phyloP scores from a whole-genome alignment of 2,113 vertebrate genomes.

The Saiga tatarica region DNA sequence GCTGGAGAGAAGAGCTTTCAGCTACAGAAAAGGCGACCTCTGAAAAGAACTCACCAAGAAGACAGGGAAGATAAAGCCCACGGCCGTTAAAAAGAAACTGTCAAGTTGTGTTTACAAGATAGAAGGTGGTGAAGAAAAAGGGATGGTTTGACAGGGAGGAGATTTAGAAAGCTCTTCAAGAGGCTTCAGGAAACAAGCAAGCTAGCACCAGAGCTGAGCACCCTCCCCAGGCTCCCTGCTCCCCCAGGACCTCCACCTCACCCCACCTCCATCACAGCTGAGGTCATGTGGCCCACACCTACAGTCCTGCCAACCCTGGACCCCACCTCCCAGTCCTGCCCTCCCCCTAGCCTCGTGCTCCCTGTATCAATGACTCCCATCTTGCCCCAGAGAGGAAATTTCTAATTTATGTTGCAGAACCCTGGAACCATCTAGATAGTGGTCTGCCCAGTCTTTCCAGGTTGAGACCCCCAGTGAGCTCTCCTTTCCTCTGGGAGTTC shows the following conservation, averaged over 20 bases:
- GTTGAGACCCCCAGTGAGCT: background rate
- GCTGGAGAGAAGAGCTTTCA: background rate
- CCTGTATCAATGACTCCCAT: background rate
- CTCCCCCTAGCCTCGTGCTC: background rate
- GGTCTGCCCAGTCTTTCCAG: background rate
- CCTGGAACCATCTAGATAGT: background rate
- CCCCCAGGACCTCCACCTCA: no score
- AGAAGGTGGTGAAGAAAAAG: background rate
- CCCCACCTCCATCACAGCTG: background rate
- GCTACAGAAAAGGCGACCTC: background rate
- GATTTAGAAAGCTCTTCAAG: background rate
- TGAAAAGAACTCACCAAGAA: background rate
- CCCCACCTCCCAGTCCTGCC: background rate
- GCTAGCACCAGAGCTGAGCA: background rate
- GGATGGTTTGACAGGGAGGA: background rate
- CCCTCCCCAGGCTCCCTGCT: background rate
- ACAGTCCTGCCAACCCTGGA: background rate
- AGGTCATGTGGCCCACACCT: background rate
- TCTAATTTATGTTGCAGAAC: background rate
- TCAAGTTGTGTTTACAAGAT: background rate
- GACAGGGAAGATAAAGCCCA: background rate
- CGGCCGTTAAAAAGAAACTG: background rate
- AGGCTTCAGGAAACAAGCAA: background rate
- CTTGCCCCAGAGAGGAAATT: background rate
- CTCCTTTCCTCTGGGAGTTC: background rate